Percentiles rank a stretch among this genome's conserved stretches.
phyloP scores from a whole-genome alignment of 2,888 invertebrate species.

The Colostygia pectinataria region DNA sequence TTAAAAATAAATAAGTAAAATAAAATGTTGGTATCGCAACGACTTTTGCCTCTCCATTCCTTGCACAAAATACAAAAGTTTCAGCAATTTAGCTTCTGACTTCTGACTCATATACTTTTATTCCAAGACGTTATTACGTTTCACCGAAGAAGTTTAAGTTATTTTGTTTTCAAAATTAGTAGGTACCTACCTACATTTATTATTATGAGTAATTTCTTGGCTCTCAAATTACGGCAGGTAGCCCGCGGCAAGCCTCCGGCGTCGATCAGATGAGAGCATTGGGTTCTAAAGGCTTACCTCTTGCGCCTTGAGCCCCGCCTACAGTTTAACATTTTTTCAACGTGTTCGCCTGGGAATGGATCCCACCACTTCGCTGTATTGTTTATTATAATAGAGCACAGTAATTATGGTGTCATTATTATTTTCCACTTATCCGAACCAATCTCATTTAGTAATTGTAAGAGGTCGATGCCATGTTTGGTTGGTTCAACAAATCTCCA shows the following conservation, averaged over 20 bases:
- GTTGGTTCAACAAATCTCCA: slow-evolving; percentile 3
- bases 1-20: too few species aligned
- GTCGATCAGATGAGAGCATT: slow-evolving; percentile 50
- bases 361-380: slow-evolving; percentile 65
- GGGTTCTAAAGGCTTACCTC: slow-evolving; percentile 65
- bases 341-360: slow-evolving; percentile 66
- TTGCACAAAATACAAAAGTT: slow-evolving; percentile 22
- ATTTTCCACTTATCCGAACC: slow-evolving; percentile 44
- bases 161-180: slow-evolving; percentile 70
- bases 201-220: slow-evolving; percentile 80
- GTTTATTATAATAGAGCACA: slow-evolving; percentile 69
- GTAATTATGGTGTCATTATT: slow-evolving; percentile 68
- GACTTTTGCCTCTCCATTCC: neutral
- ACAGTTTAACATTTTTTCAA: slow-evolving; percentile 79
- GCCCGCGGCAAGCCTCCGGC: slow-evolving; percentile 68
- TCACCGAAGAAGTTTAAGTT: slow-evolving; percentile 54
- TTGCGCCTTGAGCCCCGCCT: slow-evolving; percentile 63
- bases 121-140: slow-evolving; percentile 43
- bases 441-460: slow-evolving; percentile 29
- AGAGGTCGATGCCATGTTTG: slow-evolving; percentile 30
- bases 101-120: slow-evolving; percentile 54
- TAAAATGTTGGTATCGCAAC: too few species aligned
- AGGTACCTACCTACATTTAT: slow-evolving; percentile 70
- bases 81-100: slow-evolving; percentile 40
- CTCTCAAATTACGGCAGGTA: slow-evolving; percentile 80